A percentile compares a stretch with the other conserved stretches of the same genome.
These are phyloP conservation scores for Nylanderia fulva DNA, from an alignment of 1,140 invertebrate species.

Conservation along the genomic window DNA sequence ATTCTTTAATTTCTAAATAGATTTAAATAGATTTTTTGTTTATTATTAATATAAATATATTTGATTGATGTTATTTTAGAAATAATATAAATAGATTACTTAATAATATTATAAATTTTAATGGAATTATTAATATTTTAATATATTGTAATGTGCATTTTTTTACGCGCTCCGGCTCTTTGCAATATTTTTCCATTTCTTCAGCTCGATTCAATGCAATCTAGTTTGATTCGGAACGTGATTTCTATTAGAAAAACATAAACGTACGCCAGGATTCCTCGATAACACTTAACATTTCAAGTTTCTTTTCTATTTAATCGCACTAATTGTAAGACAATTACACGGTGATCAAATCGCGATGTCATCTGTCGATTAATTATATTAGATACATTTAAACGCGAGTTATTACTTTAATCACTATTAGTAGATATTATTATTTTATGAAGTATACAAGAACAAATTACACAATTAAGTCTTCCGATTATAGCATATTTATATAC, in stretches of 20 bases:
- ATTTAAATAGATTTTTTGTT: too few relatives aligned
- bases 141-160: constrained; percentile 60
- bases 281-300: background rate
- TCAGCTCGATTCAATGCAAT: constrained; percentile 69
- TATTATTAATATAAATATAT: too few relatives aligned
- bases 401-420: background rate
- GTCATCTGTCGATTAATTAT: constrained; percentile 7
- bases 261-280: constrained; percentile 13
- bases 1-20: too few relatives aligned
- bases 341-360: background rate
- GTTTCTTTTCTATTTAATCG: constrained; percentile 5
- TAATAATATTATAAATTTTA: background rate
- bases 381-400: background rate
- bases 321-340: background rate
- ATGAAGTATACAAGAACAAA: background rate
- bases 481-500: background rate
- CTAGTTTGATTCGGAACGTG: constrained; percentile 63
- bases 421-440: background rate
- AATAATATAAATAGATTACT: too few relatives aligned
- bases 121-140: constrained; percentile 41
- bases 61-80: too few relatives aligned
- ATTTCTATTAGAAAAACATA: constrained; percentile 65
- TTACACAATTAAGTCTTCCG: background rate
- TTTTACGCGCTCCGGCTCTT: constrained; percentile 77
- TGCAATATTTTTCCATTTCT: constrained; percentile 67